Percentiles rank a stretch among this genome's conserved stretches.
Evolutionary conservation across 2,113 vertebrate species (phyloP).

Genomic region (Festucalex cinctus): DNA sequence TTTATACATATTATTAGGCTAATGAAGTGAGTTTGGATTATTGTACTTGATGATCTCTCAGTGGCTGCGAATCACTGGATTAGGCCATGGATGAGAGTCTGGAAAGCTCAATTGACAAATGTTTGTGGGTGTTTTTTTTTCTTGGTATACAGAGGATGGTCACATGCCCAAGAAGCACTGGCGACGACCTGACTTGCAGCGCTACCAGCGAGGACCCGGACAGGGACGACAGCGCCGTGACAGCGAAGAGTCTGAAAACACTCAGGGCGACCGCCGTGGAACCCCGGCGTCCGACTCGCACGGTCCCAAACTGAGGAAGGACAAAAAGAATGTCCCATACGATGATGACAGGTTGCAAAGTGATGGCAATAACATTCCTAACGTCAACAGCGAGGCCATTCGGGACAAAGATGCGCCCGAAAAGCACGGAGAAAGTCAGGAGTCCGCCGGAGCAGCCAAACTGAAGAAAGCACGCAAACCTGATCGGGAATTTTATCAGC

Average conservation of each 20-base stretch:
- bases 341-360: constrained; percentile 21
- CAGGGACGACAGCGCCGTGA: constrained; percentile 67
- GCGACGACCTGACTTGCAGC: constrained; percentile 79
- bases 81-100: no score
- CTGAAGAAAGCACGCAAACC: constrained; percentile 84
- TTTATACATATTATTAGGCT: no score
- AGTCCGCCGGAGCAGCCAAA: constrained; percentile 58
- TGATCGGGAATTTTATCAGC: constrained; percentile 91
- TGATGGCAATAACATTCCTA: constrained; percentile 26
- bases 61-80: no score
- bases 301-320: constrained; percentile 14
- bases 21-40: no score
- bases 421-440: constrained; percentile 32
- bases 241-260: constrained; percentile 54
- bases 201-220: constrained; percentile 81
- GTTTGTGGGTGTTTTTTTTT: background rate
- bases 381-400: constrained; percentile 25
- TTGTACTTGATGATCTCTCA: no score
- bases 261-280: constrained; percentile 18
- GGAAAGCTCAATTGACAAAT: no score
- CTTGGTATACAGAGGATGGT: constrained; percentile 48
- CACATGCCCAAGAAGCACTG: constrained; percentile 65
- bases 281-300: constrained; percentile 11
- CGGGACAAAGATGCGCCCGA: constrained; percentile 26
- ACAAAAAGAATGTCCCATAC: constrained; percentile 11